Conservation (phyloP, 2,113 vertebrate species). For the Antennarius striatus region DNA sequence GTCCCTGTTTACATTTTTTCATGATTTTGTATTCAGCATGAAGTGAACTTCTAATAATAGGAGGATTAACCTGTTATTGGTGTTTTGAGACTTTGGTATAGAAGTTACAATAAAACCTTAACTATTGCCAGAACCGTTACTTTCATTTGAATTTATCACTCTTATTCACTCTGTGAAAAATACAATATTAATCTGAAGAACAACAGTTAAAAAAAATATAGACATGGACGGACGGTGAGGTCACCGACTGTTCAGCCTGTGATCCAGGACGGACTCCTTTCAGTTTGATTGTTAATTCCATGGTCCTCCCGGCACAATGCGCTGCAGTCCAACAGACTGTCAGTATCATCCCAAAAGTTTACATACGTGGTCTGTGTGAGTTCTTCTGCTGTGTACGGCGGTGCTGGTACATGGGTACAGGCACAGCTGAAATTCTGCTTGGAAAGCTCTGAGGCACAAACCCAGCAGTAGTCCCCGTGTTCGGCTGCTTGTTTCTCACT, state of each 20-base stretch:
- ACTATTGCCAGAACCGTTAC: neutral
- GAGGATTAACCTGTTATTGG: neutral
- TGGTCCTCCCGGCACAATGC: slow-evolving; percentile 36
- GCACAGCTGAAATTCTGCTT: slow-evolving; percentile 18
- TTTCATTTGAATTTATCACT: neutral
- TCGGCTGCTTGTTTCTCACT: slow-evolving; percentile 17
- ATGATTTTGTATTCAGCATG: neutral
- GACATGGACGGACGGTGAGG: neutral
- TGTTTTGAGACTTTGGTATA: slow-evolving; percentile 2
- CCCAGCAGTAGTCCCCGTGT: slow-evolving; percentile 17
- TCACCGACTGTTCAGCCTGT: slow-evolving; percentile 1
- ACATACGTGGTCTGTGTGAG: slow-evolving; percentile 49
- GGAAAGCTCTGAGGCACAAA: slow-evolving; percentile 2
- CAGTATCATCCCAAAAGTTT: slow-evolving; percentile 52
- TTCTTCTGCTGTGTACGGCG: slow-evolving; percentile 34
- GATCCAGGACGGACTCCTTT: slow-evolving; percentile 11
- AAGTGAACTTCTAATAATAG: neutral
- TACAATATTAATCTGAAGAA: neutral
- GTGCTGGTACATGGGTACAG: slow-evolving; percentile 27
- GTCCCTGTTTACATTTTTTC: neutral
- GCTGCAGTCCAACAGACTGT: slow-evolving; percentile 52
- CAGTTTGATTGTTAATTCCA: slow-evolving; percentile 34
- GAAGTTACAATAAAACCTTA: slow-evolving; percentile 8
- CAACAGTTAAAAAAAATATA: neutral
- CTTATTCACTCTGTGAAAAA: neutral